phyloP scores from a whole-genome alignment of 2,888 invertebrate species.

The Synergus gifuensis region DNA sequence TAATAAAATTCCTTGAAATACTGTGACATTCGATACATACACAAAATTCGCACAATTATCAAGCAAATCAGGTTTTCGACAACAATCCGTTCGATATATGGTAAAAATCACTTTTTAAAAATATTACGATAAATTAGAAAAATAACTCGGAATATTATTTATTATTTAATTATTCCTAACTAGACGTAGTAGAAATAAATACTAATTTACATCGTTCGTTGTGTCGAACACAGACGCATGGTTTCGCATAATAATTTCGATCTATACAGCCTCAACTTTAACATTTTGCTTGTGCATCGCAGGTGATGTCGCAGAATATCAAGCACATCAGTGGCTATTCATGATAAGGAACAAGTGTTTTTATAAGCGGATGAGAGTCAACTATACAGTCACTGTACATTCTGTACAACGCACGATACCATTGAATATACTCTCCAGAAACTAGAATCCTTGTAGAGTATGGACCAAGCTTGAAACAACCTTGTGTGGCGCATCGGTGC shows the following conservation, averaged over 20 bases:
- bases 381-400: too few species aligned
- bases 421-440: neutral
- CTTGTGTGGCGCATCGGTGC: neutral
- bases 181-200: neutral
- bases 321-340: neutral
- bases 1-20: too few species aligned
- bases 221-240: neutral
- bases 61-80: too few species aligned
- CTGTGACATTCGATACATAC: too few species aligned
- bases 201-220: neutral
- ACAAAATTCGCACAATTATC: too few species aligned
- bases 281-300: neutral
- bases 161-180: neutral
- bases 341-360: neutral
- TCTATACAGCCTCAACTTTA: neutral
- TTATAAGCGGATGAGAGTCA: neutral
- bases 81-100: too few species aligned
- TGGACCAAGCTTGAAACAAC: neutral
- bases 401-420: neutral
- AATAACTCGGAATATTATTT: too few species aligned
- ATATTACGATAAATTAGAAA: too few species aligned
- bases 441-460: constrained; percentile 1
- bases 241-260: neutral
- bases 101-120: too few species aligned
- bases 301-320: neutral